Percentiles rank a stretch among this genome's conserved stretches.
Conservation (phyloP, 64 coral and sea anemone species). For the Acropora tenuis region DNA sequence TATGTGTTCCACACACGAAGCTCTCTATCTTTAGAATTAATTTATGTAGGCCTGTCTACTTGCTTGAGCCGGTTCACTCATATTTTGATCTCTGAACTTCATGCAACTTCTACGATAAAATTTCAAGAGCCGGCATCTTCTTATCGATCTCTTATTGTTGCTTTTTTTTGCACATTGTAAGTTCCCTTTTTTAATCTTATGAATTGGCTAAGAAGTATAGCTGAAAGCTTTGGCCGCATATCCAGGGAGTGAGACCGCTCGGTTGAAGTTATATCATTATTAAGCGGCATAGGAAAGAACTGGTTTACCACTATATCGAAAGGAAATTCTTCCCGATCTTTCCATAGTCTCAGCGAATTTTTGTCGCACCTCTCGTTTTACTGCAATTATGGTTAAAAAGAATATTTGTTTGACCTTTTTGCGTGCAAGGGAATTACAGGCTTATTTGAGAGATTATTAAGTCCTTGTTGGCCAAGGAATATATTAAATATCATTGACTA, state of each 20-base stretch:
- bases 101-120: no score
- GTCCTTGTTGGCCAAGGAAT: neutral
- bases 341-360: neutral
- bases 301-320: slow-evolving; percentile 3
- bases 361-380: neutral
- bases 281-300: no score
- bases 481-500: neutral
- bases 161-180: no score
- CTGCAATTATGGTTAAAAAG: neutral
- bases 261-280: no score
- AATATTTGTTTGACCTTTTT: neutral
- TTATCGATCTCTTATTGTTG: no score
- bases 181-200: no score
- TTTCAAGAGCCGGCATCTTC: no score
- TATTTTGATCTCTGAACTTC: no score
- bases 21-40: neutral
- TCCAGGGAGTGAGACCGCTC: no score
- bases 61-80: no score
- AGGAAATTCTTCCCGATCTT: neutral
- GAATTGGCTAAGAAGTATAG: no score
- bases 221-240: no score
- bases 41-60: neutral
- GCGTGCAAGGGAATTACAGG: neutral
- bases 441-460: neutral
- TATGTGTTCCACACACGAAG: slow-evolving; percentile 15